phyloP scores from a whole-genome alignment of 2,888 invertebrate species.

The Acleris sparsana region DNA sequence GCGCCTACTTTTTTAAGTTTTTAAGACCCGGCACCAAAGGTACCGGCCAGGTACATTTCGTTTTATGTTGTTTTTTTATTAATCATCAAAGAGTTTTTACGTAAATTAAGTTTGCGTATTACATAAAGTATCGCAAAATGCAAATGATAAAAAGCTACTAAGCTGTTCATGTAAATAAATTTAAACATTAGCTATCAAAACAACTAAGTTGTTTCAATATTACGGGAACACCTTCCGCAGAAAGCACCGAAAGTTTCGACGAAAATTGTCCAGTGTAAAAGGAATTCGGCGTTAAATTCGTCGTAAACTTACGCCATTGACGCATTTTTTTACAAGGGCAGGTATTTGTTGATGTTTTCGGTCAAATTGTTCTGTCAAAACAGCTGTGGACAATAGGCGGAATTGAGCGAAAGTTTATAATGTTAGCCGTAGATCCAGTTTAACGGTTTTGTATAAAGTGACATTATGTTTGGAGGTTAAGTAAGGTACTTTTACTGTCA shows the following conservation, averaged over 20 bases:
- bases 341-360: conserved; percentile 22
- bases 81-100: conserved; percentile 26
- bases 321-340: conserved; percentile 6
- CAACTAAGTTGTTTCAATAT: background rate
- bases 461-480: no score
- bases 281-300: conserved; percentile 29
- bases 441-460: no score
- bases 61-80: conserved; percentile 32
- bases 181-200: no score
- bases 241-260: conserved; percentile 13
- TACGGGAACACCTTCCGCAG: conserved; percentile 14
- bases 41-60: conserved; percentile 34
- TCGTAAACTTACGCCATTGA: conserved; percentile 14
- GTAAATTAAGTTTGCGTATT: conserved; percentile 22
- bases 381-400: conserved; percentile 1
- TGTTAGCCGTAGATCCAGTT: background rate
- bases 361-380: background rate
- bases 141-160: background rate
- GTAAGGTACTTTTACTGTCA: no score
- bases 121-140: conserved; percentile 11
- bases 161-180: background rate
- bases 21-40: conserved; percentile 39
- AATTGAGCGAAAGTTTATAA: background rate
- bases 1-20: conserved; percentile 46
- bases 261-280: conserved; percentile 12